phyloP scores from a whole-genome alignment of 2,888 invertebrate genomes.

The Coronaproctus castanopsis region DNA sequence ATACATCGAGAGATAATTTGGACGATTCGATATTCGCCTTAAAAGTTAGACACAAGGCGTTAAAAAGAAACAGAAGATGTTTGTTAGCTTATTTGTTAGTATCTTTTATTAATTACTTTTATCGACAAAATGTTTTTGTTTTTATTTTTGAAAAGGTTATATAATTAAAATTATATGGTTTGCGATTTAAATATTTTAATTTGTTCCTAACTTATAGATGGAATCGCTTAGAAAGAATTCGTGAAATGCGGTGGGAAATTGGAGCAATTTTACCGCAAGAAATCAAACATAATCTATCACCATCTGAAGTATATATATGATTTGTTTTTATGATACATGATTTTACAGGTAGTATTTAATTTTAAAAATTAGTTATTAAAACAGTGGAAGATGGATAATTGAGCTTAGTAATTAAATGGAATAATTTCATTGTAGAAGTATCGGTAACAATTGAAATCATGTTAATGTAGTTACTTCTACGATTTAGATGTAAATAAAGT shows the following conservation, averaged over 20 bases:
- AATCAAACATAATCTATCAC: constrained; percentile 54
- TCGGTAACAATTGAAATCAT: too few relatives aligned
- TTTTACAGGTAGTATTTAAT: neutral
- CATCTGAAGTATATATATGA: constrained; percentile 38
- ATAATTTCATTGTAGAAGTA: too few relatives aligned
- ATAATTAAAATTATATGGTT: neutral
- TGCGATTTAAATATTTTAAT: neutral
- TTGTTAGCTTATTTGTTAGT: constrained; percentile 49
- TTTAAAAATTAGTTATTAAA: neutral
- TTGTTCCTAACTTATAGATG: constrained; percentile 31
- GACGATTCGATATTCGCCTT: constrained; percentile 44
- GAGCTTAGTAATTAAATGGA: too few relatives aligned
- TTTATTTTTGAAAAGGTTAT: neutral
- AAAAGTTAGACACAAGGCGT: constrained; percentile 61
- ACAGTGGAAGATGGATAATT: too few relatives aligned
- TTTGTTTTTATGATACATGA: neutral
- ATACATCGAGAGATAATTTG: constrained; percentile 24
- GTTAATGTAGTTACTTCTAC: too few relatives aligned
- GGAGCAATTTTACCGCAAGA: constrained; percentile 77
- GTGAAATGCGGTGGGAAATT: constrained; percentile 85
- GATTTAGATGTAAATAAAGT: too few relatives aligned
- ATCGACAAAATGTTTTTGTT: neutral
- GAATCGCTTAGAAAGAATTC: constrained; percentile 57
- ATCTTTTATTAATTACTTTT: neutral
- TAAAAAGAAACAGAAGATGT: constrained; percentile 77